phyloP scores from a whole-genome alignment of 2,797 vertebrate species.

The Passerculus sandwichensis region DNA sequence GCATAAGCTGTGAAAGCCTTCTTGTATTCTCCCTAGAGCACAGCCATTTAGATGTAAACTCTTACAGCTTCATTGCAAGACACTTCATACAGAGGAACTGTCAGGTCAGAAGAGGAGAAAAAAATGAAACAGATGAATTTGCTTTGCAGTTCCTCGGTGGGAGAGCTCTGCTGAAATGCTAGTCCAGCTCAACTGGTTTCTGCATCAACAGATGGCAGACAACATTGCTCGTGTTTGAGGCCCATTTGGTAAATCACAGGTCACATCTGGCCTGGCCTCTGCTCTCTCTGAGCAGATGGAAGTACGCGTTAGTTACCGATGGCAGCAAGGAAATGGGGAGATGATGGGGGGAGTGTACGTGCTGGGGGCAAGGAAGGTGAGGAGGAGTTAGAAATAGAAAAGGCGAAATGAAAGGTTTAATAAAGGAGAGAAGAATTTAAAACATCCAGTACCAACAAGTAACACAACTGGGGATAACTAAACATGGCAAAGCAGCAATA shows the following conservation, averaged over 20 bases:
- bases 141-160: slow-evolving; percentile 64
- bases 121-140: slow-evolving; percentile 65
- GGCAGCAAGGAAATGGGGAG: background rate
- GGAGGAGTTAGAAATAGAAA: background rate
- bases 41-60: slow-evolving; percentile 46
- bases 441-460: background rate
- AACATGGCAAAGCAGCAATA: background rate
- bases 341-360: background rate
- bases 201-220: slow-evolving; percentile 85
- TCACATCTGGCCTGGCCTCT: slow-evolving; percentile 84
- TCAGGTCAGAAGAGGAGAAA: slow-evolving; percentile 60
- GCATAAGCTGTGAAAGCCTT: slow-evolving; percentile 21
- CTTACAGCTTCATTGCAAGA: slow-evolving; percentile 54
- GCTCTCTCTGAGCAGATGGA: slow-evolving; percentile 68
- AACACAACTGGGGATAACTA: background rate
- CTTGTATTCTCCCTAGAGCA: slow-evolving; percentile 38
- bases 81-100: slow-evolving; percentile 57
- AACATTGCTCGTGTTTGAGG: slow-evolving; percentile 80
- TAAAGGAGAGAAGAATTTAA: background rate
- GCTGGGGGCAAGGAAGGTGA: background rate
- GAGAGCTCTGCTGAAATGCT: slow-evolving; percentile 68
- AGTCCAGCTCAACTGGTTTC: slow-evolving; percentile 74
- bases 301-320: slow-evolving; percentile 16
- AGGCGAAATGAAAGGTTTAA: background rate
- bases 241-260: slow-evolving; percentile 82